Conservation (phyloP, 2,888 invertebrate species). For the Microctonus aethiopoides region DNA sequence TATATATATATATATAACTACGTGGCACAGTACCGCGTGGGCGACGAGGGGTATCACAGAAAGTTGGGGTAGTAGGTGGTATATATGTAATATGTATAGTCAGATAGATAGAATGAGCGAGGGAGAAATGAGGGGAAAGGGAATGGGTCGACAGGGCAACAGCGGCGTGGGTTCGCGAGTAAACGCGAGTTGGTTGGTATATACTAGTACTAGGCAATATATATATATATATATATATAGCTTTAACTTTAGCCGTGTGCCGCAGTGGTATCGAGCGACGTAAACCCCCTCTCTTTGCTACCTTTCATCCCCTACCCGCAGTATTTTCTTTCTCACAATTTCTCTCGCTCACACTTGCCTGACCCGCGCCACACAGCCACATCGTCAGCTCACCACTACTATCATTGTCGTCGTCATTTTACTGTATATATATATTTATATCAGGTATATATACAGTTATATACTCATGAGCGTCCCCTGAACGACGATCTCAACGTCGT, state of each 20-base stretch:
- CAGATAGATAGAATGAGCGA: background rate
- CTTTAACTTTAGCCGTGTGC: slow-evolving; percentile 62
- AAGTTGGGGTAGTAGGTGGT: background rate
- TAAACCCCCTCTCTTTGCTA: slow-evolving; percentile 50
- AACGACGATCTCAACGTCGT: slow-evolving; percentile 21
- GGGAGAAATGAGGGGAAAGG: background rate
- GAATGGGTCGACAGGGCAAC: slow-evolving; percentile 22
- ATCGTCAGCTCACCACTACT: slow-evolving; percentile 35
- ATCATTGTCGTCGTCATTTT: background rate
- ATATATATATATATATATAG: slow-evolving; percentile 49
- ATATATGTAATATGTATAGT: no score
- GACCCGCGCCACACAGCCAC: slow-evolving; percentile 34
- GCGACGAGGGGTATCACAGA: background rate
- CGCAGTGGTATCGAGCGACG: slow-evolving; percentile 67
- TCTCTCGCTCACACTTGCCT: slow-evolving; percentile 37
- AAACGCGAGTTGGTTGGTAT: slow-evolving; percentile 35
- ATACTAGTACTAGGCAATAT: slow-evolving; percentile 22
- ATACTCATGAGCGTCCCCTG: slow-evolving; percentile 1
- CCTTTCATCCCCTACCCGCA: slow-evolving; percentile 46
- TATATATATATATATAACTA: slow-evolving; percentile 6
- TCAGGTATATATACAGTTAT: no score
- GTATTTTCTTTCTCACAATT: slow-evolving; percentile 43
- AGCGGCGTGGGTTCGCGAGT: slow-evolving; percentile 32
- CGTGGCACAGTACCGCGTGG: background rate
- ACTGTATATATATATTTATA: background rate